Base-by-base conservation (phyloP, 2,113 vertebrate genomes). In the Onychostruthus taczanowskii region DNA sequence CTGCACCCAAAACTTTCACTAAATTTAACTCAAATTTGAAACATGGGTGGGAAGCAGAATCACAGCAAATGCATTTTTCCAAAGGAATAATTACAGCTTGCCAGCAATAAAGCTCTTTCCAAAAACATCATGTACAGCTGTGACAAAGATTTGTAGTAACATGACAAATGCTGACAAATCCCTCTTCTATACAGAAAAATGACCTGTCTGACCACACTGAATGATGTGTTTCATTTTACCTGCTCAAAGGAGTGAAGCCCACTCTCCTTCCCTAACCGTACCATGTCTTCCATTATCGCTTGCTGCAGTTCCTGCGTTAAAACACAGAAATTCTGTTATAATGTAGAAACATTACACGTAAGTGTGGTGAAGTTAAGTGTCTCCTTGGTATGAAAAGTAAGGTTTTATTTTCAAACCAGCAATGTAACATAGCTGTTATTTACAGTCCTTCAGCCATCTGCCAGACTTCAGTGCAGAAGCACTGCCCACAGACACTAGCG, bases 181-280 rank as follows among this genome's bases (percentile, higher is more conserved):
- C 30, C n/a, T 80, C 4, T 64, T 55, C 47, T 12, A 2, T 16
- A 19, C 3, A 66, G 76, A 43, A 43, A 47, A 50, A 35, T 6
- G 43, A 33, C 30, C 22, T 53, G 16, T 26, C 43, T 87, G 87
- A 35, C 33, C 76, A 35, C n/a, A 16, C 7, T 41, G 62, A 85
- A 46, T 19, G 49, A 69, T 7, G 20, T 13, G 8, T 68, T 75
- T 59, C 39, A 4, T 41, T 91, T 96, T 97, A 99, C 99, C 98
- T 99, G 99, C 95, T 99, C 99, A 84, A 99, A 99, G 43, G 99
- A 99, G 94, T 99, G 98, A 74, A 99, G 99, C 89, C 99, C 99
- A 28, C 98, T 98, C 93, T 98, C 98, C 97, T 99, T 99, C 59
- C 99, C 99, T 91, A 99, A 96, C 88, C 97, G 97, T 44, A 99